These are phyloP conservation scores for Micromys minutus DNA, from an alignment of 2,113 vertebrate species.

Conservation along the genomic window DNA sequence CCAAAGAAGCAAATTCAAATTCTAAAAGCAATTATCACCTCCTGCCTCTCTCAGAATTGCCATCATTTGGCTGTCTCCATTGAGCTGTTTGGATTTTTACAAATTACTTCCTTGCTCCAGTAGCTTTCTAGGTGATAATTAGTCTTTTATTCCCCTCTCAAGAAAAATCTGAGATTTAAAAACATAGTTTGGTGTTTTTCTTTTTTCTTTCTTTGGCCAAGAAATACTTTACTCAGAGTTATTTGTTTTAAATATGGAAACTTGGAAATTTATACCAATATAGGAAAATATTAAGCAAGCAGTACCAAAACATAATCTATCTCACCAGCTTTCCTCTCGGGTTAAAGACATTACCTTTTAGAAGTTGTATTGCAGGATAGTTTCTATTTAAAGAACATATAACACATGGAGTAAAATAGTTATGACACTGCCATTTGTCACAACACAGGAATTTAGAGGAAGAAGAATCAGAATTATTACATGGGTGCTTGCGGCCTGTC, in stretches of 20 bases:
- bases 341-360: conserved; percentile 46
- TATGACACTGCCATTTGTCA: conserved; percentile 13
- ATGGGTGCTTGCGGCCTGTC: background rate
- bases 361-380: background rate
- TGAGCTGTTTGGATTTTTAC: background rate
- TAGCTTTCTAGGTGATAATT: conserved; percentile 15
- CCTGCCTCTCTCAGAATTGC: background rate
- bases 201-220: background rate
- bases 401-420: background rate
- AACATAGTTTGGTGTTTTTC: conserved; percentile 15
- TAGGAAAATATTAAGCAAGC: conserved; percentile 27
- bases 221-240: background rate
- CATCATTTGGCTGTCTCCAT: background rate
- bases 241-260: conserved; percentile 48
- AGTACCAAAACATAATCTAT: conserved; percentile 17
- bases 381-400: conserved; percentile 39
- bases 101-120: conserved; percentile 33
- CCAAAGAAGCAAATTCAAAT: background rate
- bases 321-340: background rate
- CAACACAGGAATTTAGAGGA: background rate
- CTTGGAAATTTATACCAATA: background rate
- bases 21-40: background rate
- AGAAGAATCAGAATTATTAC: background rate
- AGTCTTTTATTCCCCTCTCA: background rate
- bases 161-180: conserved; percentile 42